Percentiles rank a stretch among this genome's conserved stretches.
Conservation (phyloP, 35 echinoderm and acorn worm genomes). For the Holothuria glaberrima region DNA sequence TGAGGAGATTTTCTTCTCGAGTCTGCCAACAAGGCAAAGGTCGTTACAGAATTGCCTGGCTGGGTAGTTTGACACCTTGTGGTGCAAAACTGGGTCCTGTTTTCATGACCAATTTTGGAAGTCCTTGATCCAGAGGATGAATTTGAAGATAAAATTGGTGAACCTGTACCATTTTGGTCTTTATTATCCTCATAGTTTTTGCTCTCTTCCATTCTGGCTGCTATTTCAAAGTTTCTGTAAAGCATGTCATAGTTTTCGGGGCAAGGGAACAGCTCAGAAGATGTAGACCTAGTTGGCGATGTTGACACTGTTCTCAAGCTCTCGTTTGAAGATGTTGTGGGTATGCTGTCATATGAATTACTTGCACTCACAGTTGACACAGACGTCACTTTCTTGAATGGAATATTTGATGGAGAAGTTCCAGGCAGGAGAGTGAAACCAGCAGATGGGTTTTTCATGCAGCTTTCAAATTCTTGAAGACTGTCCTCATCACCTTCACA, state of each 20-base stretch:
- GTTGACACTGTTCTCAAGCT: constrained; percentile 33
- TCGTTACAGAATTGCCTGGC: constrained; percentile 1
- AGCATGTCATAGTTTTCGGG: constrained; percentile 96
- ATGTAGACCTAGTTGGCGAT: background rate
- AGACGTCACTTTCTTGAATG: constrained; percentile 42
- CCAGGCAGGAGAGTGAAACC: background rate
- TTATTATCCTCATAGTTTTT: constrained; percentile 30
- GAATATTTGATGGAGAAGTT: constrained; percentile 36
- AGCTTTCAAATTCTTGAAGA: constrained; percentile 48
- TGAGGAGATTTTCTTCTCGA: constrained; percentile 16
- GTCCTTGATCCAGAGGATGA: constrained; percentile 7
- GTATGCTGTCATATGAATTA: constrained; percentile 51
- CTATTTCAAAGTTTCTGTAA: constrained; percentile 94
- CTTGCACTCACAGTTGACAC: constrained; percentile 43
- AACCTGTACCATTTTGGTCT: constrained; percentile 3
- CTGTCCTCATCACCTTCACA: constrained; percentile 26
- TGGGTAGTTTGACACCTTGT: background rate
- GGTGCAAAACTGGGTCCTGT: background rate
- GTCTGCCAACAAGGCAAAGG: constrained; percentile 49
- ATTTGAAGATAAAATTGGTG: constrained; percentile 1
- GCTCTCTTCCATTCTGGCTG: constrained; percentile 70
- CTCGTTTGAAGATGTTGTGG: constrained; percentile 47
- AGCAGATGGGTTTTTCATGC: background rate
- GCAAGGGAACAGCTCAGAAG: constrained; percentile 77
- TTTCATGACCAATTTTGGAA: background rate